These are phyloP conservation scores for Enteromius treurensis DNA, from an alignment of 2,797 vertebrate genomes.

Conservation along the genomic window DNA sequence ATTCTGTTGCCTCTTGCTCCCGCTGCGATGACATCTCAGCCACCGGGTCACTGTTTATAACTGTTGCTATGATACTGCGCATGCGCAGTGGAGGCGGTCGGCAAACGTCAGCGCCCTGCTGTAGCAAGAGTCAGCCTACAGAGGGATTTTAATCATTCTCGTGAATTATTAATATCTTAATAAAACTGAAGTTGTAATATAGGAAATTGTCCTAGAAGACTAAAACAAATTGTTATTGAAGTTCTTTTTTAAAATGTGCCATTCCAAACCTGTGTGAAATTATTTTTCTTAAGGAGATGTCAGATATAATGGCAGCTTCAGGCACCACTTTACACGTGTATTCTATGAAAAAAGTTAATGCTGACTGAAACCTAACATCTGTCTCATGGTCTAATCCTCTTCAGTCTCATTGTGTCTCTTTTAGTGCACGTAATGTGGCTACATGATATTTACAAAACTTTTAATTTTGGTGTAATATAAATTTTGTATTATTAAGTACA, in stretches of 20 bases:
- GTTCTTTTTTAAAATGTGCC: too few relatives aligned
- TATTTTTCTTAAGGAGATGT: background rate
- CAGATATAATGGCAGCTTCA: background rate
- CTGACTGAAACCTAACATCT: background rate
- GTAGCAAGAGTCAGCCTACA: background rate
- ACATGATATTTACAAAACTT: too few relatives aligned
- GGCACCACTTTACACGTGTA: background rate
- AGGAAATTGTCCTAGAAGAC: background rate
- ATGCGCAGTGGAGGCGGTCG: background rate
- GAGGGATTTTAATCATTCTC: background rate
- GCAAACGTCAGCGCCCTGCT: background rate
- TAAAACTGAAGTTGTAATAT: background rate
- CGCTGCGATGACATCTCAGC: conserved; percentile 66
- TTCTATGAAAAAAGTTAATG: background rate
- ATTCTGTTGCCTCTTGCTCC: conserved; percentile 68
- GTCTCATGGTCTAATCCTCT: background rate
- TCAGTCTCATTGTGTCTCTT: background rate
- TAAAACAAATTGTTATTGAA: background rate
- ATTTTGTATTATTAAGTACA: background rate
- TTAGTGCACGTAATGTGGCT: too few relatives aligned
- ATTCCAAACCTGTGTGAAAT: background rate
- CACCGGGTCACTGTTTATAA: conserved; percentile 36
- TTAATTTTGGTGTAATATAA: too few relatives aligned
- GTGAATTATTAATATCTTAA: background rate
- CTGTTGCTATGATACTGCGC: conserved; percentile 74